A percentile compares a stretch with the other conserved stretches of the same genome.
Evolutionary conservation across 2,888 invertebrate species (phyloP).

Genomic region (Xestia sexstrigata): DNA sequence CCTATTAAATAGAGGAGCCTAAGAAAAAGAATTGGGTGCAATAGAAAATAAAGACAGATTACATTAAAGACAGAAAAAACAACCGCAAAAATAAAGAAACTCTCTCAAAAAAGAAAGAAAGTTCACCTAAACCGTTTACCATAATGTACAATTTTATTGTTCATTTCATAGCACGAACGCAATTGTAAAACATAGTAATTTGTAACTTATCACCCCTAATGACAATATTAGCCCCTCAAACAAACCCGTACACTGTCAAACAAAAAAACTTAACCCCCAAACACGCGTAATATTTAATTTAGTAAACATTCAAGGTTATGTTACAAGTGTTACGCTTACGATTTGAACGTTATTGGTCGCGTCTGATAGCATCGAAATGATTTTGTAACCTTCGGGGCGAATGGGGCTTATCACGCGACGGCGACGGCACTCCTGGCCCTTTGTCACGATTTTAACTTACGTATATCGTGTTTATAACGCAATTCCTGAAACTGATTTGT

Average conservation of each 20-base stretch:
- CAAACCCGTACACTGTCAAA: slow-evolving; percentile 18
- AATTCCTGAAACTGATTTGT: slow-evolving; percentile 20
- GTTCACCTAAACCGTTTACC: not conserved
- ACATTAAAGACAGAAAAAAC: not conserved
- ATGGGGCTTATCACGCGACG: slow-evolving; percentile 75
- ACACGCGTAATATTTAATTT: slow-evolving; percentile 50
- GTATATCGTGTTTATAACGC: slow-evolving; percentile 35
- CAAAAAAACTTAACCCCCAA: slow-evolving; percentile 39
- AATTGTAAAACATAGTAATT: not conserved
- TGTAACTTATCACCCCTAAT: slow-evolving; percentile 4
- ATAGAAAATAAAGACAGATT: not conserved
- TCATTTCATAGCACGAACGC: not conserved
- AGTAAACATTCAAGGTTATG: slow-evolving; percentile 60
- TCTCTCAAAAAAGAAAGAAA: not conserved
- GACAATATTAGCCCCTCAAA: slow-evolving; percentile 30
- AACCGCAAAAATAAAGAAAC: not conserved
- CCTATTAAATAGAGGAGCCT: not conserved
- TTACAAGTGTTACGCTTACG: slow-evolving; percentile 69
- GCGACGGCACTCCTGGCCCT: slow-evolving; percentile 56
- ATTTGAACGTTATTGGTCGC: slow-evolving; percentile 71
- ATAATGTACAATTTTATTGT: not conserved
- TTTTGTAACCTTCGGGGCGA: slow-evolving; percentile 69
- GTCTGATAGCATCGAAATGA: slow-evolving; percentile 69
- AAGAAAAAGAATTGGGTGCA: not conserved
- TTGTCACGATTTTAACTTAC: slow-evolving; percentile 74